A percentile compares a stretch with the other conserved stretches of the same genome.
Evolutionary conservation across 2,113 vertebrate species (phyloP).

Genomic region (Oncorhynchus keta): DNA sequence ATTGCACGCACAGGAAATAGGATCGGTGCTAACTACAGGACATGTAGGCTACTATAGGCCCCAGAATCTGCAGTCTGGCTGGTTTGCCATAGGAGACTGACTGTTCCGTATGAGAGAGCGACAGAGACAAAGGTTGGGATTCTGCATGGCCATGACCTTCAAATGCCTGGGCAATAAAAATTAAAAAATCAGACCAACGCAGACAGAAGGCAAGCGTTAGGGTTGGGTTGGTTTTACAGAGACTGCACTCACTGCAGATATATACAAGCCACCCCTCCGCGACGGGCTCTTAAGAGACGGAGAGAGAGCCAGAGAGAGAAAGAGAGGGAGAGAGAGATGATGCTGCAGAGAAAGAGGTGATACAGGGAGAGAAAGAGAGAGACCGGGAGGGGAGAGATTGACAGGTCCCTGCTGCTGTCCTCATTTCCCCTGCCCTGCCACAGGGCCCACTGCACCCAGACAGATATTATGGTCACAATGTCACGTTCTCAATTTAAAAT

Average conservation of each 20-base stretch:
- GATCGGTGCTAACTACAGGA: background rate
- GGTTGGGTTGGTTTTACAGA: constrained; percentile 35
- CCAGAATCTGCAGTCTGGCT: background rate
- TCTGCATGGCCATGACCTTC: constrained; percentile 28
- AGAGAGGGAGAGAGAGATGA: constrained; percentile 4
- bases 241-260: constrained; percentile 43
- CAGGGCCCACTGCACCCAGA: constrained; percentile 41
- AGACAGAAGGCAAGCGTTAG: constrained; percentile 20
- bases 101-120: background rate
- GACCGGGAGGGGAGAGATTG: constrained; percentile 34
- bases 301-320: background rate
- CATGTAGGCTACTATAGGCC: background rate
- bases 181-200: background rate
- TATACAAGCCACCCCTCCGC: constrained; percentile 41
- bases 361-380: background rate
- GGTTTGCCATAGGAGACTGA: background rate
- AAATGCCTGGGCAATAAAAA: constrained; percentile 30
- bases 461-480: constrained; percentile 11
- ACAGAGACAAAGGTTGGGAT: background rate
- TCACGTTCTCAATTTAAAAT: constrained; percentile 10
- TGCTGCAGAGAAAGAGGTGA: background rate
- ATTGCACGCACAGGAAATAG: background rate
- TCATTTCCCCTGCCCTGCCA: constrained; percentile 36
- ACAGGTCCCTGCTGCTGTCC: constrained; percentile 51
- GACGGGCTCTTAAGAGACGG: background rate